phyloP scores from a whole-genome alignment of 2,113 vertebrate genomes.

The Sterrhoptilus dennistouni region DNA sequence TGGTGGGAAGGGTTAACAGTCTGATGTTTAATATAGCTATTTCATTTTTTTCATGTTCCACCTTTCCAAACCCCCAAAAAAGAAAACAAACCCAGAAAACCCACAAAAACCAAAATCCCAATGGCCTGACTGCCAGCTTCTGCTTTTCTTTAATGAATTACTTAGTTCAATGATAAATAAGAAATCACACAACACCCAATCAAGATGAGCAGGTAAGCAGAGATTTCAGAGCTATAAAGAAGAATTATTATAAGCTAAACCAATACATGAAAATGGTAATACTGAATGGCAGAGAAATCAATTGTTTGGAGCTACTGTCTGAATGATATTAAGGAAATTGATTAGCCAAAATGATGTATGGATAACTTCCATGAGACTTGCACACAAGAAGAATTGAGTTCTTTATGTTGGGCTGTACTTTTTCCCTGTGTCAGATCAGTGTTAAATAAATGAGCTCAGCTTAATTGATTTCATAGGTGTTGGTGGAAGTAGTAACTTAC shows the following conservation, averaged over 20 bases:
- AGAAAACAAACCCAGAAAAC: rapidly evolving
- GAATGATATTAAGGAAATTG: neutral
- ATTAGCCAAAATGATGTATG: neutral
- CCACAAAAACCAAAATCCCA: neutral
- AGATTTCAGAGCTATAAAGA: neutral
- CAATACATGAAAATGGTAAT: neutral
- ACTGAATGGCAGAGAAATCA: neutral
- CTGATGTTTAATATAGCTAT: neutral
- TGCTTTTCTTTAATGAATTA: neutral
- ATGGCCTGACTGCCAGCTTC: neutral
- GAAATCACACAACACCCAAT: neutral
- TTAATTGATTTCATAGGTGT: neutral
- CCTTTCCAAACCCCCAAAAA: rapidly evolving
- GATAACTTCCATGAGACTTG: neutral
- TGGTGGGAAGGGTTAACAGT: neutral
- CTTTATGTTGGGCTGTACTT: neutral
- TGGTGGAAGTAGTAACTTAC: neutral
- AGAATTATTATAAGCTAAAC: neutral
- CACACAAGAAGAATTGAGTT: neutral
- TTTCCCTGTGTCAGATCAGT: neutral
- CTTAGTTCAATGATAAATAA: neutral
- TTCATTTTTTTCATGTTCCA: neutral
- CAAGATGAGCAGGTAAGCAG: neutral
- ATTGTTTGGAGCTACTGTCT: neutral
- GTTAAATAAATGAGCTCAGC: neutral